phyloP scores from a whole-genome alignment of 64 coral and sea anemone species.

The Anthopleura sola region DNA sequence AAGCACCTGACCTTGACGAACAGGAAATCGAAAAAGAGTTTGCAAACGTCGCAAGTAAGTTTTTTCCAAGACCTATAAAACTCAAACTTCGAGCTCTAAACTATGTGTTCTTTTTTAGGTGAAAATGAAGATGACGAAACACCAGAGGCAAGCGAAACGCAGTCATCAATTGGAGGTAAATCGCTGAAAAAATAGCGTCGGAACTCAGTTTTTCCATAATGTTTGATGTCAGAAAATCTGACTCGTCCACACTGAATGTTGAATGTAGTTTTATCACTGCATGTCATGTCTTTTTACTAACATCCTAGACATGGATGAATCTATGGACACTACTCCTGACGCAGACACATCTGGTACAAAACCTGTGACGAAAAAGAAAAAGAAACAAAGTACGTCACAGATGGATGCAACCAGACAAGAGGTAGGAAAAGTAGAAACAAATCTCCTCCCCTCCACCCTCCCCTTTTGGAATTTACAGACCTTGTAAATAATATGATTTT shows the following conservation, averaged over 20 bases:
- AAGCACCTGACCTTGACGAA: slow-evolving; percentile 87
- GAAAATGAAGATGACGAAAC: slow-evolving; percentile 38
- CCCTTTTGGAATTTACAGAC: background rate
- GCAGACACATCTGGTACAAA: background rate
- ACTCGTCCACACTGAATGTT: no score
- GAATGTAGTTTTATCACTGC: no score
- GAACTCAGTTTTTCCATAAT: no score
- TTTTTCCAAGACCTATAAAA: background rate
- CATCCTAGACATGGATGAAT: background rate
- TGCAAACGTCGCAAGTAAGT: background rate
- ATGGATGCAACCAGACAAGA: slow-evolving; percentile 12
- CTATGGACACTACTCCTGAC: background rate
- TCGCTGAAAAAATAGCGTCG: background rate
- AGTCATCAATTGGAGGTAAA: slow-evolving; percentile 13
- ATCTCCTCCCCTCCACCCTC: background rate
- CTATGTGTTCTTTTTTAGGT: background rate
- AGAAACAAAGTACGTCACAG: background rate
- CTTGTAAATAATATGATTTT: no score
- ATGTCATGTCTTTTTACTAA: background rate
- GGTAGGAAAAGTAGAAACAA: background rate
- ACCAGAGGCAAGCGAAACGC: background rate
- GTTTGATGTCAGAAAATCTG: no score
- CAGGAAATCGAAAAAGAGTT: slow-evolving; percentile 48
- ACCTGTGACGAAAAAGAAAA: background rate
- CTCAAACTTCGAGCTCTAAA: background rate